Evolutionary conservation across 1,140 invertebrate species (phyloP).

Genomic region (Trigoniulus corallinus): DNA sequence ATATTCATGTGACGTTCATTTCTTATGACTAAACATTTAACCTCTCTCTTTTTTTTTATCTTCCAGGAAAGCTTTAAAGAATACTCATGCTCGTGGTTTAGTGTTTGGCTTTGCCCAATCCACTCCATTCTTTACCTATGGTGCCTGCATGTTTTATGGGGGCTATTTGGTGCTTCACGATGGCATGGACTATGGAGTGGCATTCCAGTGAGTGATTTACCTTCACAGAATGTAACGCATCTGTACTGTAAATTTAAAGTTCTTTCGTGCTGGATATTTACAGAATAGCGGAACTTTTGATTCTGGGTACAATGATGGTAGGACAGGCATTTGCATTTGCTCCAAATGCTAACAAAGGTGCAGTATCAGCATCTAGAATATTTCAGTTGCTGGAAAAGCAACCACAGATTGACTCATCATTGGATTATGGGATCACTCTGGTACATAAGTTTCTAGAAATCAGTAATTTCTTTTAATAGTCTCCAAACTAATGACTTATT

Average conservation of each 20-base stretch:
- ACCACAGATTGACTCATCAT: constrained; percentile 29
- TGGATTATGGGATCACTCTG: constrained; percentile 17
- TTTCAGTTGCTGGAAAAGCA: constrained; percentile 33
- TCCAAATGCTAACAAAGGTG: constrained; percentile 71
- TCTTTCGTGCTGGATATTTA: constrained; percentile 14
- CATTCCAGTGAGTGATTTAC: constrained; percentile 52
- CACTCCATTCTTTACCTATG: constrained; percentile 62
- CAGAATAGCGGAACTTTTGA: constrained; percentile 64
- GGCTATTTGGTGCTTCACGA: constrained; percentile 51
- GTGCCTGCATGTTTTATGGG: constrained; percentile 61
- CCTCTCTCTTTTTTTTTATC: neutral
- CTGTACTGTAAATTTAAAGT: neutral
- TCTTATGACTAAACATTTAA: neutral
- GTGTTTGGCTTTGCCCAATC: constrained; percentile 63
- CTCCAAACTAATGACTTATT: too few relatives aligned
- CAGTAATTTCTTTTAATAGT: too few relatives aligned
- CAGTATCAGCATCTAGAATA: constrained; percentile 58
- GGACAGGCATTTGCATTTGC: constrained; percentile 69
- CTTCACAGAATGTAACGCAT: neutral
- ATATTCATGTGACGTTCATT: neutral
- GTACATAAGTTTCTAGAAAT: too few relatives aligned
- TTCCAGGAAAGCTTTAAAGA: neutral
- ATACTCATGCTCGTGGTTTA: constrained; percentile 30
- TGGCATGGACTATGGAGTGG: constrained; percentile 45
- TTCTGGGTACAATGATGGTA: constrained; percentile 74